phyloP scores from a whole-genome alignment of 2,888 invertebrate genomes.

The Octonoba sinensis region DNA sequence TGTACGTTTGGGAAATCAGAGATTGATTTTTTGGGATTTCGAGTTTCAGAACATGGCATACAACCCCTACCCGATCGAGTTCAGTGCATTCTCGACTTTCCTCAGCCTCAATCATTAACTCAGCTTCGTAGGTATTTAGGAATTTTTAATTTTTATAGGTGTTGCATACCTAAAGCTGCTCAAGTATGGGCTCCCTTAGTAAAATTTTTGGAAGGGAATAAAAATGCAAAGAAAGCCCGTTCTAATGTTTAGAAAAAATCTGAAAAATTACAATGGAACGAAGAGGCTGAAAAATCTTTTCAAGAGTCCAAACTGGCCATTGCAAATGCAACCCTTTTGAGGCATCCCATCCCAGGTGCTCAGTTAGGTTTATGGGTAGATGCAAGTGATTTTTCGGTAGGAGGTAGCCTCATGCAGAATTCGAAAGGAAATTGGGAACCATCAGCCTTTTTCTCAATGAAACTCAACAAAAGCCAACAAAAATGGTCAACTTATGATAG shows the following conservation, averaged over 20 bases:
- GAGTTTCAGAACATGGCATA: conserved; percentile 18
- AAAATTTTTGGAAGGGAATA: conserved; percentile 27
- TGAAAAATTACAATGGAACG: conserved; percentile 2
- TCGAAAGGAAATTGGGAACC: conserved; percentile 10
- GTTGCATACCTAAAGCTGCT: conserved; percentile 28
- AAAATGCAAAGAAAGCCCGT: conserved; percentile 22
- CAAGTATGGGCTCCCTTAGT: conserved; percentile 16
- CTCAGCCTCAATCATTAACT: conserved; percentile 36
- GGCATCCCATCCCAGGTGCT: conserved; percentile 40
- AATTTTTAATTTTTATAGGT: conserved; percentile 55
- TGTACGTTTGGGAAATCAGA: conserved; percentile 24
- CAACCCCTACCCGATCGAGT: conserved; percentile 39
- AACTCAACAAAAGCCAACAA: conserved; percentile 24
- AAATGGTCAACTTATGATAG: too few relatives aligned
- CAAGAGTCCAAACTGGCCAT: conserved; percentile 6
- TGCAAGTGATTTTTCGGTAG: conserved; percentile 66
- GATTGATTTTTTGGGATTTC: conserved; percentile 16
- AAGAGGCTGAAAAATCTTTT: background rate
- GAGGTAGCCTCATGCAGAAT: conserved; percentile 67
- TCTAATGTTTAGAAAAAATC: background rate
- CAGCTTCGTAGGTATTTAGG: conserved; percentile 54
- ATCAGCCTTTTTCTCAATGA: conserved; percentile 12
- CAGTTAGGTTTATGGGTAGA: too few relatives aligned
- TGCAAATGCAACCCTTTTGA: conserved; percentile 24
- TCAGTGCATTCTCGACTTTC: conserved; percentile 48